These are phyloP conservation scores for Petrophora chlorosata DNA, from an alignment of 2,888 invertebrate genomes.

Conservation along the genomic window DNA sequence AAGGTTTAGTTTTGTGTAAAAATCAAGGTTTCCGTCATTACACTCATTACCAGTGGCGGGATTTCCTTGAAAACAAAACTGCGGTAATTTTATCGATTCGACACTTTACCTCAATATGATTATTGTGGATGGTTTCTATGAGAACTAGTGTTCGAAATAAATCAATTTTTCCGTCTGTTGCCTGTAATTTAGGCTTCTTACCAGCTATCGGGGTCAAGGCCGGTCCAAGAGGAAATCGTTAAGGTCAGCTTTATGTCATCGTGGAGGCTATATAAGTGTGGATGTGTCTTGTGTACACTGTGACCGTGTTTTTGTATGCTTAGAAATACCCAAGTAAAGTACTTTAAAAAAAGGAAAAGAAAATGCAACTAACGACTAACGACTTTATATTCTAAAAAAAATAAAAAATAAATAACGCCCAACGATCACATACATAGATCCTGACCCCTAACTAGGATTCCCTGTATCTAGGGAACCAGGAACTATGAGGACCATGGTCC, in stretches of 20 bases:
- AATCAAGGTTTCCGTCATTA: neutral
- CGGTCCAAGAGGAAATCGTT: constrained; percentile 27
- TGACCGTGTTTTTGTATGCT: too few species aligned
- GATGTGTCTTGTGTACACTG: constrained; percentile 14
- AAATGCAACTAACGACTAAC: too few species aligned
- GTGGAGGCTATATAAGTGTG: constrained; percentile 19
- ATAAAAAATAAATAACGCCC: too few species aligned
- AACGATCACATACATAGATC: too few species aligned
- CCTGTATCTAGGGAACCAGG: too few species aligned
- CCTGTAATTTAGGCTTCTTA: constrained; percentile 13
- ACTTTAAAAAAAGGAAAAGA: neutral
- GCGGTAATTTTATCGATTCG: constrained; percentile 84
- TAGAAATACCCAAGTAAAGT: neutral
- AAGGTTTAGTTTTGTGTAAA: neutral
- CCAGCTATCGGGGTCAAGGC: constrained; percentile 34
- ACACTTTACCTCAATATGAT: constrained; percentile 64
- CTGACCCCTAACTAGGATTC: too few species aligned
- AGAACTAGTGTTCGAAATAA: constrained; percentile 51
- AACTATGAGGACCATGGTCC: too few species aligned
- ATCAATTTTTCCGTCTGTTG: constrained; percentile 43
- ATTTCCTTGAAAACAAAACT: constrained; percentile 76
- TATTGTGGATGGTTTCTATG: constrained; percentile 58
- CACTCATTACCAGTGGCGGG: constrained; percentile 7
- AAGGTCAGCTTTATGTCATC: constrained; percentile 30
- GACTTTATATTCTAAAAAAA: too few species aligned